Evolutionary conservation across 2,797 vertebrate species (phyloP), one percentile per base, ranked within the genome.

Genomic region (Spinus pinus): DNA sequence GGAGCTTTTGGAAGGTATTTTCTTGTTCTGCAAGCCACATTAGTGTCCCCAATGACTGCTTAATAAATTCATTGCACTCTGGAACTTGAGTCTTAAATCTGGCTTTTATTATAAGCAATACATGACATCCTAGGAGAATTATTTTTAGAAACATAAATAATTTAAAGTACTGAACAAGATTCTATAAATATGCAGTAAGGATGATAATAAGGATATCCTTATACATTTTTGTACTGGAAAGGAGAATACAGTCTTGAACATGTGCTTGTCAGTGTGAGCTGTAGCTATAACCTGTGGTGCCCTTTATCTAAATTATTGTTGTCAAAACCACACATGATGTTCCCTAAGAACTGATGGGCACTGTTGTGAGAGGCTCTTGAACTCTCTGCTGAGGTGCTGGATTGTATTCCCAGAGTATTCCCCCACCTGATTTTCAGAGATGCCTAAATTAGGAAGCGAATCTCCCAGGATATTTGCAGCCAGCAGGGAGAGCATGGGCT

Each of bases 61-160:
- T 30, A 50, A 89, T 69, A 83, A 90, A 83, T 72, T 44, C 49
- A 37, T 62, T 92, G 35, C 79, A 41, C 65, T 53, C 50, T 49
- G 69, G 62, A 87, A 75, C 24, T 77, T 39, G 46, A 78, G 58
- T 73, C 74, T 83, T 94, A 79, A 86, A 92, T 96, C 44, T 61
- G 77, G 42, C 64, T 90, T 88, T 94, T 93, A 78, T 82, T 91
- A 51, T 62, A 93, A 94, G 92, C 69, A 96, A 79, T 62, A 66
- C 77, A 82, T 64, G 87, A 66, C 93, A 69, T 60, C 74, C 57
- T 67, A 77, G 87, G 87, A 79, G 27, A 67, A 46, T 58, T 94
- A 94, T 96, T 97, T 96, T 95, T 95, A 92, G 94, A 93, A 87
- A 66, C 66, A 75, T 95, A 93, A 93, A 95, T 95, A 88, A 93